Evolutionary conservation across 2,113 vertebrate species (phyloP).

Genomic region (Brachypodius melanocephalos): DNA sequence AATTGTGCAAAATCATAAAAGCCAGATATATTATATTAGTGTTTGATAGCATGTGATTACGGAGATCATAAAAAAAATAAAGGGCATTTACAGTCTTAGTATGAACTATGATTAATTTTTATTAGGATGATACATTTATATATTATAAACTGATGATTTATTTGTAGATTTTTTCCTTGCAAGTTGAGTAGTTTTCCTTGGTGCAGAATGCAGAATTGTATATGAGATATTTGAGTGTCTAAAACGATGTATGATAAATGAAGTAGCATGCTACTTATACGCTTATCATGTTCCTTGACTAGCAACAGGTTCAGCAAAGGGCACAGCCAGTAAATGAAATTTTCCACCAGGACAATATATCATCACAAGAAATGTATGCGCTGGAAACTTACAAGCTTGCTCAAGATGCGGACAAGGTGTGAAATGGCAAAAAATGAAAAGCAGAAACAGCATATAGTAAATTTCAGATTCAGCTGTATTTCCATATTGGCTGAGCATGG

Average conservation of each 20-base stretch:
- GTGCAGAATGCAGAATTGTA: conserved; percentile 84
- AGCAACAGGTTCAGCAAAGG: conserved; percentile 99
- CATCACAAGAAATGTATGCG: conserved; percentile 96
- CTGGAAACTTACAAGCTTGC: conserved; percentile 90
- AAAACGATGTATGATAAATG: conserved; percentile 99
- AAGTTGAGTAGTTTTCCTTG: conserved; percentile 81
- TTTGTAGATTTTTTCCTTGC: conserved; percentile 77
- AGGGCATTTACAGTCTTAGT: conserved; percentile 39
- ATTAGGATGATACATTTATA: conserved; percentile 73
- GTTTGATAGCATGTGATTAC: conserved; percentile 63
- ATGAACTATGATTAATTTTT: conserved; percentile 74
- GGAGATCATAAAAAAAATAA: conserved; percentile 48
- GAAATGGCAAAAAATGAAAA: conserved; percentile 87
- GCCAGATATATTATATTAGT: conserved; percentile 55
- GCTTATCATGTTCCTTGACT: conserved; percentile 97
- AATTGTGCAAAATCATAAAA: conserved; percentile 66
- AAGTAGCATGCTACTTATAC: conserved; percentile 96
- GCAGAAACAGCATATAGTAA: conserved; percentile 76
- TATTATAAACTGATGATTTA: conserved; percentile 80
- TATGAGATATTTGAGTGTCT: conserved; percentile 95
- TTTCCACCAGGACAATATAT: conserved; percentile 98
- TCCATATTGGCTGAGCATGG: conserved; percentile 78
- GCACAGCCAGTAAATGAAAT: conserved; percentile 99
- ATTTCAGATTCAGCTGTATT: conserved; percentile 88
- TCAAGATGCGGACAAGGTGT: conserved; percentile 87